These are phyloP conservation scores for Sinonovacula constricta DNA, from an alignment of 1,140 invertebrate genomes.

Conservation along the genomic window DNA sequence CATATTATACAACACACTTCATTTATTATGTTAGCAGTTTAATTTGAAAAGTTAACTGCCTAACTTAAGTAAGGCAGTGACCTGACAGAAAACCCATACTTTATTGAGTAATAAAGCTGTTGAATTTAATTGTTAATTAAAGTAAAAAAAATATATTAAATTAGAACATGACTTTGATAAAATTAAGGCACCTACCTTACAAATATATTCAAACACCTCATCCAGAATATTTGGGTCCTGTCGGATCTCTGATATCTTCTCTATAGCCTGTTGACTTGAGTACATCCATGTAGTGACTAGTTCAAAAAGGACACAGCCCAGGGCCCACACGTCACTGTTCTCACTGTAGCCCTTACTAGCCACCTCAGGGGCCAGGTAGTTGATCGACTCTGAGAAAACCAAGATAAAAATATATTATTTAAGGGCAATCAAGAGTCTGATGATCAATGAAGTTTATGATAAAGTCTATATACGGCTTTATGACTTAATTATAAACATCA, in stretches of 20 bases:
- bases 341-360: slow-evolving; percentile 60
- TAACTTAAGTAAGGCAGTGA: too few relatives aligned
- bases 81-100: too few relatives aligned
- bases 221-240: slow-evolving; percentile 63
- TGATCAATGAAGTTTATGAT: too few relatives aligned
- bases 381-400: slow-evolving; percentile 67
- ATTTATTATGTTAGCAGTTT: too few relatives aligned
- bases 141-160: neutral
- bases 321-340: slow-evolving; percentile 73
- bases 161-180: neutral
- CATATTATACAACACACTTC: too few relatives aligned
- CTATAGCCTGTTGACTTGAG: slow-evolving; percentile 52
- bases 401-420: too few relatives aligned
- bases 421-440: too few relatives aligned
- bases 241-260: slow-evolving; percentile 64
- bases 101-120: too few relatives aligned
- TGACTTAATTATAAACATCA: too few relatives aligned
- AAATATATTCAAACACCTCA: slow-evolving; percentile 65
- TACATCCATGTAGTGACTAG: slow-evolving; percentile 64
- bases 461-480: too few relatives aligned
- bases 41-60: too few relatives aligned
- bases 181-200: slow-evolving; percentile 53
- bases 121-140: neutral
- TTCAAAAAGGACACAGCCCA: slow-evolving; percentile 73
- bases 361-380: slow-evolving; percentile 73